These are phyloP conservation scores for Paratrypauchen microcephalus DNA, from an alignment of 2,797 vertebrate species.

Conservation along the genomic window DNA sequence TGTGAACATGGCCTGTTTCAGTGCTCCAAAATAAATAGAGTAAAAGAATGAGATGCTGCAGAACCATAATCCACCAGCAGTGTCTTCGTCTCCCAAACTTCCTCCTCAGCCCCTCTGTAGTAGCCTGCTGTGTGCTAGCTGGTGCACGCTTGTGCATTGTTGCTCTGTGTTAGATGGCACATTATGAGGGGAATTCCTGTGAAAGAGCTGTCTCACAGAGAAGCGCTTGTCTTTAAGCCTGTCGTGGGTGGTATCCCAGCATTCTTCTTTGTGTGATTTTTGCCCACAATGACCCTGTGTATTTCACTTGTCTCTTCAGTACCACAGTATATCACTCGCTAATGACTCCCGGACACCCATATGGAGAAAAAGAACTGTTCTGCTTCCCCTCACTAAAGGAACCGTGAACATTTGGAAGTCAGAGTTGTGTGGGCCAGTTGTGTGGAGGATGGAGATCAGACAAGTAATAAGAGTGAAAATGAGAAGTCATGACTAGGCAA, in stretches of 20 bases:
- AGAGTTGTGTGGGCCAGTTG: conserved; percentile 57
- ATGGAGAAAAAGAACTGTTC: conserved; percentile 52
- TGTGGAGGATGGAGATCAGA: conserved; percentile 55
- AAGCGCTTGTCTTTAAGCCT: conserved; percentile 67
- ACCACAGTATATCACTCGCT: conserved; percentile 44
- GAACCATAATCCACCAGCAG: conserved; percentile 7
- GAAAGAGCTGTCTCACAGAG: conserved; percentile 71
- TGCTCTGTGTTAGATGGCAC: conserved; percentile 67
- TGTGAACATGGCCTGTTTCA: conserved; percentile 69
- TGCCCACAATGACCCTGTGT: conserved; percentile 64
- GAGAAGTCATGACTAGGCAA: conserved; percentile 71
- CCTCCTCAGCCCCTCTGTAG: conserved; percentile 21
- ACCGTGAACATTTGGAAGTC: conserved; percentile 50
- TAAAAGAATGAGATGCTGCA: neutral
- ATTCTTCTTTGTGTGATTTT: conserved; percentile 75
- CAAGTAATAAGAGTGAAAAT: conserved; percentile 57
- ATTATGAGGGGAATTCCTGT: conserved; percentile 75
- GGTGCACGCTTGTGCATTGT: conserved; percentile 41
- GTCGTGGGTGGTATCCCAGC: conserved; percentile 76
- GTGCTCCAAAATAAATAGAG: conserved; percentile 42
- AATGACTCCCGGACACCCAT: conserved; percentile 42
- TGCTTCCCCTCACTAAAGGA: conserved; percentile 47
- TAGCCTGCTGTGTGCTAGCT: conserved; percentile 21
- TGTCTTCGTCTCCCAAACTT: conserved; percentile 49
- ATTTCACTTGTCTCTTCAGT: conserved; percentile 42